phyloP scores from a whole-genome alignment of 2,888 invertebrate genomes.

The Pimpla rufipes region DNA sequence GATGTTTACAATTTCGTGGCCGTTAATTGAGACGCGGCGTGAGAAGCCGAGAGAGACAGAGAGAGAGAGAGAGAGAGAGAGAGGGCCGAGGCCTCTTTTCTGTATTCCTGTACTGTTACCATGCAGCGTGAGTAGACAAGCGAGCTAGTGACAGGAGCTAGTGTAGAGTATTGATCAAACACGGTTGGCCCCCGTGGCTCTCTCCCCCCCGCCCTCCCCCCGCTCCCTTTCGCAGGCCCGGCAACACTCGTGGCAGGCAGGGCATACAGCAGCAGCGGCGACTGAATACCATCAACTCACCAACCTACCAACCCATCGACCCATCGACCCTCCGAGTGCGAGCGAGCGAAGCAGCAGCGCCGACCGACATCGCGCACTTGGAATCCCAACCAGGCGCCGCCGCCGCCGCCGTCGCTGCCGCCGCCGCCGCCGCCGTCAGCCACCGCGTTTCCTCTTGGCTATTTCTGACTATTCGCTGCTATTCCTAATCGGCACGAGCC shows the following conservation, averaged over 20 bases:
- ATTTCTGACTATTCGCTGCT: conserved; percentile 60
- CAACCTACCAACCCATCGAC: conserved; percentile 58
- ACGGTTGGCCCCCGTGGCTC: conserved; percentile 70
- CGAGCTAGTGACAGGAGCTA: conserved; percentile 42
- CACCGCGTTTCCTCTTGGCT: conserved; percentile 36
- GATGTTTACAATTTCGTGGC: background rate
- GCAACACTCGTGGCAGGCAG: conserved; percentile 59
- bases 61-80: background rate
- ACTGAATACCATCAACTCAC: conserved; percentile 45
- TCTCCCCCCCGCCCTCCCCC: conserved; percentile 62
- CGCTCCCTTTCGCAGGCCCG: conserved; percentile 66
- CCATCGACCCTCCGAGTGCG: conserved; percentile 64
- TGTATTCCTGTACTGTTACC: conserved; percentile 36
- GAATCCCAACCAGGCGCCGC: conserved; percentile 35
- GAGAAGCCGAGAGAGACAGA: background rate
- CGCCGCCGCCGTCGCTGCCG: conserved; percentile 44
- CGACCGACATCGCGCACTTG: conserved; percentile 35
- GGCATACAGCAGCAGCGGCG: conserved; percentile 6
- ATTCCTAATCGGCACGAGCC: conserved; percentile 63
- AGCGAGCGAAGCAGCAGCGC: conserved; percentile 31
- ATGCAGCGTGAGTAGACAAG: conserved; percentile 30
- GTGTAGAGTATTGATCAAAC: conserved; percentile 80
- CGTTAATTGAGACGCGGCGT: too few relatives aligned
- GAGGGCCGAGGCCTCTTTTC: background rate
- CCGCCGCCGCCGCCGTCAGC: conserved; percentile 19